phyloP scores from a whole-genome alignment of 2,888 invertebrate genomes.

The Isoperla grammatica region DNA sequence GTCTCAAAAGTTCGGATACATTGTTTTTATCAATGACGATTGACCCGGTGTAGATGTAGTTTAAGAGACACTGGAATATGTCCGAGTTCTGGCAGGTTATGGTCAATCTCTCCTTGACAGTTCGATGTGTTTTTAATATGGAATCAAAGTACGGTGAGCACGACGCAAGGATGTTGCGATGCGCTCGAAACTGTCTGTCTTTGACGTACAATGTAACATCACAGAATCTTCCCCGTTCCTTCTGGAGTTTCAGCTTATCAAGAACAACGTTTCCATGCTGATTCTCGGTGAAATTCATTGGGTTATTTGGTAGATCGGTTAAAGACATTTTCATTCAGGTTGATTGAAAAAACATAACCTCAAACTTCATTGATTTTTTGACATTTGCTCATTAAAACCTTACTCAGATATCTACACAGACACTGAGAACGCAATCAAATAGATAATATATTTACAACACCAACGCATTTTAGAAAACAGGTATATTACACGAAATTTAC shows the following conservation, averaged over 20 bases:
- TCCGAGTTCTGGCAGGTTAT: conserved; percentile 53
- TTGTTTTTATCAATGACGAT: conserved; percentile 53
- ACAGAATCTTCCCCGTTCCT: conserved; percentile 54
- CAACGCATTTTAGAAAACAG: too few species aligned
- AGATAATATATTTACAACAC: too few species aligned
- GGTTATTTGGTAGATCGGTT: conserved; percentile 25
- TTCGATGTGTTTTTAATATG: conserved; percentile 50
- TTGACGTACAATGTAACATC: conserved; percentile 56
- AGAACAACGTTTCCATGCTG: conserved; percentile 42
- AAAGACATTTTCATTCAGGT: conserved; percentile 21
- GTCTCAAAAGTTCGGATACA: conserved; percentile 54
- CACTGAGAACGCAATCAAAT: too few species aligned
- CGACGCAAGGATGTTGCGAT: conserved; percentile 56
- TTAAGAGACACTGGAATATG: conserved; percentile 53
- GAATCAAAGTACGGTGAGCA: conserved; percentile 61
- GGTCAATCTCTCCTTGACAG: conserved; percentile 50
- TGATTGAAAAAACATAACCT: too few species aligned
- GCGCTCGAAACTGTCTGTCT: conserved; percentile 53
- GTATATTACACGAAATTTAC: too few species aligned
- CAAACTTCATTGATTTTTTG: too few species aligned
- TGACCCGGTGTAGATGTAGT: conserved; percentile 59
- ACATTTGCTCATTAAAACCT: too few species aligned
- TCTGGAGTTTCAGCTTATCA: conserved; percentile 45
- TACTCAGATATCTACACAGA: too few species aligned
- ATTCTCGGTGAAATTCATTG: conserved; percentile 43